Percentiles rank a stretch among this genome's conserved stretches.
phyloP scores from a whole-genome alignment of 2,888 invertebrate genomes.

The Branchellion lobata region DNA sequence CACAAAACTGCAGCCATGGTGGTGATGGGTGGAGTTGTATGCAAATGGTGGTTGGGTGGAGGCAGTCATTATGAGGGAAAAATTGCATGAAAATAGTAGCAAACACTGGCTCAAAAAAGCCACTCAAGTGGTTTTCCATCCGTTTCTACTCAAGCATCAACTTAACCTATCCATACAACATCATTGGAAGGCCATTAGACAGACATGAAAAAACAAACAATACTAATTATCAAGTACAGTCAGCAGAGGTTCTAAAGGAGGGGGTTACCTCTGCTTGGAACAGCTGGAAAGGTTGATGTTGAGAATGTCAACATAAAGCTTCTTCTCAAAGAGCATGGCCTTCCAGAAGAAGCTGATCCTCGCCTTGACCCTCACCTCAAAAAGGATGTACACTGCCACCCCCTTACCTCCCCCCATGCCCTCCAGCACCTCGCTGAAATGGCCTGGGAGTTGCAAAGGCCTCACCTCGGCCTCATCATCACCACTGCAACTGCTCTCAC shows the following conservation, averaged over 20 bases:
- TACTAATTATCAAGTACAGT: no score
- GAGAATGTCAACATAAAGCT: conserved; percentile 85
- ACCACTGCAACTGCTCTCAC: conserved; percentile 21
- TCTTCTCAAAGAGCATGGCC: conserved; percentile 73
- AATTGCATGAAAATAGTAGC: conserved; percentile 50
- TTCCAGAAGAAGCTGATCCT: conserved; percentile 74
- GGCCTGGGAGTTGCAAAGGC: background rate
- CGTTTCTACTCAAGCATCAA: no score
- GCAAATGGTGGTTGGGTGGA: no score
- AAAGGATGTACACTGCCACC: conserved; percentile 69
- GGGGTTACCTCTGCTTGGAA: conserved; percentile 78
- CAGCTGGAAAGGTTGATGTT: conserved; percentile 81
- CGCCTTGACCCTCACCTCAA: conserved; percentile 72
- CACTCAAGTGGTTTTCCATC: background rate
- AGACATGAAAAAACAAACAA: no score
- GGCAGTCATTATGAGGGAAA: background rate
- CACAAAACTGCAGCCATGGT: conserved; percentile 73
- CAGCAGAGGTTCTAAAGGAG: background rate
- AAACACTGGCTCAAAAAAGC: background rate
- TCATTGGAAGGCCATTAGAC: no score
- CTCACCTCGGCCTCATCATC: background rate
- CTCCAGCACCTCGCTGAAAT: conserved; percentile 39
- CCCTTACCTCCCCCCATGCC: conserved; percentile 53
- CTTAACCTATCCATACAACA: no score
- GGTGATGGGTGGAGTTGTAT: no score